Evolutionary conservation across 2,888 invertebrate genomes (phyloP).

Genomic region (Darwinula stevensoni): DNA sequence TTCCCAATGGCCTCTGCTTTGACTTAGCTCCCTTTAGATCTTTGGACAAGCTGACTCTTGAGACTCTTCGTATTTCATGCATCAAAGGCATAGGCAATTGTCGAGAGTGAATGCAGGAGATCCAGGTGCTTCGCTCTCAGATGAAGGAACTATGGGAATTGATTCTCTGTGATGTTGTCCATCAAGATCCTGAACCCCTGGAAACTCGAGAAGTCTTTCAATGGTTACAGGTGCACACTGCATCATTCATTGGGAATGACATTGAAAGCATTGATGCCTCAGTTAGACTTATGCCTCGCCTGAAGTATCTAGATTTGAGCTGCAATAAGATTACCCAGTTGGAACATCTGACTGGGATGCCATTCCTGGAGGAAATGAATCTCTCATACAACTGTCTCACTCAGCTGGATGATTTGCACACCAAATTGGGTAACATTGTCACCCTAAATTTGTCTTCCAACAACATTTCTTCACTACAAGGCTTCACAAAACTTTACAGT

Average conservation of each 20-base stretch:
- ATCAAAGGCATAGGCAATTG: conserved; percentile 29
- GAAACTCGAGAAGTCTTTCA: conserved; percentile 9
- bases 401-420: conserved; percentile 42
- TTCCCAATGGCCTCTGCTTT: conserved; percentile 43
- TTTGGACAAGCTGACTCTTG: conserved; percentile 31
- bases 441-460: conserved; percentile 59
- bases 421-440: conserved; percentile 61
- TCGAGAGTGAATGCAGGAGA: conserved; percentile 28
- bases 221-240: conserved; percentile 25
- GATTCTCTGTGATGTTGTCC: conserved; percentile 52
- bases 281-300: conserved; percentile 34
- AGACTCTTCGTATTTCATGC: conserved; percentile 26
- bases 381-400: conserved; percentile 46
- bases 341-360: conserved; percentile 40
- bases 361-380: conserved; percentile 40
- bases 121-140: conserved; percentile 33
- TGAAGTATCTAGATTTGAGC: conserved; percentile 37
- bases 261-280: conserved; percentile 47
- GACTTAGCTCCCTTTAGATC: conserved; percentile 56
- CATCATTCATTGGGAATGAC: conserved; percentile 48
- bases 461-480: conserved; percentile 33
- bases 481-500: conserved; percentile 54
- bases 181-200: conserved; percentile 26
- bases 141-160: conserved; percentile 41
- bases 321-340: conserved; percentile 46